A percentile compares a stretch with the other conserved stretches of the same genome.
Evolutionary conservation across 1,140 invertebrate genomes (phyloP).

Genomic region (Mesaphorura yosii): DNA sequence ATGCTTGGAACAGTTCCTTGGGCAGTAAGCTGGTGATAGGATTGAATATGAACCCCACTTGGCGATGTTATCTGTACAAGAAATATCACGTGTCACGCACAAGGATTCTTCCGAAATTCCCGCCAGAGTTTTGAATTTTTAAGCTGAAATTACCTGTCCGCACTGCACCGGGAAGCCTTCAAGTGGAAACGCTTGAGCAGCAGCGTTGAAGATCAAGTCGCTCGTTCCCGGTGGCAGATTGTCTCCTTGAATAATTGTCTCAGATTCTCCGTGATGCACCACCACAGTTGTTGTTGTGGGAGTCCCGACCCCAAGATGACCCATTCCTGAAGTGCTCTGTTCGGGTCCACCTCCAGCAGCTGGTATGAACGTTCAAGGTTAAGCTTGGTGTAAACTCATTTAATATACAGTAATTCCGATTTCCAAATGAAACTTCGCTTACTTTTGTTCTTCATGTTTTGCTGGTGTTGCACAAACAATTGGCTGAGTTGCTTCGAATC

Average conservation of each 20-base stretch:
- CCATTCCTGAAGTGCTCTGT: constrained; percentile 1
- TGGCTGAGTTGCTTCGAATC: constrained; percentile 25
- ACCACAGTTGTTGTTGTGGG: constrained; percentile 29
- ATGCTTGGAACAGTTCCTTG: constrained; percentile 18
- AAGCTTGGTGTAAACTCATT: too few relatives aligned
- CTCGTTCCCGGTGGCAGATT: constrained; percentile 26
- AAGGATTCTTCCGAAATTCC: too few relatives aligned
- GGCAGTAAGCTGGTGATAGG: constrained; percentile 19
- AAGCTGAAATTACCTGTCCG: constrained; percentile 4
- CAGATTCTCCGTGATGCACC: constrained; percentile 29
- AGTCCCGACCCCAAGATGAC: constrained; percentile 19
- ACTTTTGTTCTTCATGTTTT: constrained; percentile 17
- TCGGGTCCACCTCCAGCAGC: constrained; percentile 2
- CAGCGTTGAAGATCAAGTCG: constrained; percentile 28
- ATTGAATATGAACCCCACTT: constrained; percentile 25
- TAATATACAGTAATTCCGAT: neutral
- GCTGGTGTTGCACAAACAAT: constrained; percentile 28
- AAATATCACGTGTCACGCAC: too few relatives aligned
- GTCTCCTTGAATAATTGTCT: constrained; percentile 30
- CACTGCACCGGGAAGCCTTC: constrained; percentile 24
- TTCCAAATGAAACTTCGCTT: neutral
- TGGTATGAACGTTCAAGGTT: constrained; percentile 4
- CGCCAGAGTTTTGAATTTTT: neutral
- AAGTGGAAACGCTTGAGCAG: constrained; percentile 27
- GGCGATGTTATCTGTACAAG: constrained; percentile 13